Base-by-base conservation (phyloP, 2,797 vertebrate species). In the Eurystomus glaucurus region DNA sequence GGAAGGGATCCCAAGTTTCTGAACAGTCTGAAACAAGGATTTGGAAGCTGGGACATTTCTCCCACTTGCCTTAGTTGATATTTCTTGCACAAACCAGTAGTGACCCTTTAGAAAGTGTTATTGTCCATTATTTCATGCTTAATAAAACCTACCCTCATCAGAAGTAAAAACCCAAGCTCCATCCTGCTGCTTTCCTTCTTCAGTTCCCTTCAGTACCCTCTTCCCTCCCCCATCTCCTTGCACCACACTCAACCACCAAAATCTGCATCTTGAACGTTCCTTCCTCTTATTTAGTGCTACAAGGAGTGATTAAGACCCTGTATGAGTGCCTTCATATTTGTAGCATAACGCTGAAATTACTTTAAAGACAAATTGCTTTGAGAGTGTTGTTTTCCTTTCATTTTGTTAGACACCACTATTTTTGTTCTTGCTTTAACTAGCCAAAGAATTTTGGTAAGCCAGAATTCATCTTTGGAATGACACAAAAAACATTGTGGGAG, bases 391-490 rank as follows among this genome's bases (percentile, higher is more conserved):
- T 91, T 93, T 92, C 33, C 61, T 87, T 93, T 87, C 74, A 70
- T 64, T 87, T 95, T 89, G 89, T 84, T 92, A 94, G 86, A 58
- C 70, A 74, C 19, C 11, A 60, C 66, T 94, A 89, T 96, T 96
- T 96, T 91, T 91, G 64, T 94, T 51, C 48, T 61, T 37, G 11
- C 54, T 96, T 89, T 96, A 82, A 91, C 39, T 87, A 69, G 70
- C 54, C 66, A 70, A 87, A 93, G 58, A 93, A 95, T 95, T 93
- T 87, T 55, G 95, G 74, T 79, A 62, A 91, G 70, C 93, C 84
- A 58, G 79, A 88, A 88, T 70, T 85, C 18, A 39, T 95, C 74
- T 93, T 83, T 71, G 96, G 91, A 95, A 96, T 93, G 81, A 57
- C 76, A 70, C 48, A 68, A 41, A 91, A 66, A 83, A 19, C 45